Base-by-base conservation (phyloP, 2,113 vertebrate genomes). In the Antidorcas marsupialis region DNA sequence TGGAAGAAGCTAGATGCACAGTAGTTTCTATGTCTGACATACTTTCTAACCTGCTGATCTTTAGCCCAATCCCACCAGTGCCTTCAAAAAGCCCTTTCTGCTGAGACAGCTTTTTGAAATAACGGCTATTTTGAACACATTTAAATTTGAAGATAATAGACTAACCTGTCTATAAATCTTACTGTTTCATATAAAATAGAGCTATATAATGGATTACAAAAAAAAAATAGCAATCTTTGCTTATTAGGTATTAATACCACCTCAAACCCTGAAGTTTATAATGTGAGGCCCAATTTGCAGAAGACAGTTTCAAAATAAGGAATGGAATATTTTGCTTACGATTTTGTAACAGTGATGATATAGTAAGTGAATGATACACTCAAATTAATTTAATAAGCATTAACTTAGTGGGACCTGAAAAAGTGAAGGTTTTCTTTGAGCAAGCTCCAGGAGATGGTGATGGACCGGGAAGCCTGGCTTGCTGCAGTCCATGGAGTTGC, bases 41-140 rank as follows among this genome's bases (percentile, higher is more conserved):
- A 57, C 25, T 91, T 91, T 27, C 52, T 93, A 28, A 83, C 67
- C 23, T 89, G 60, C 28, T 91, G 30, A 90, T 27, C 2, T 83
- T 91, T 91, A 78, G 30, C 15, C 4, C 50, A 13, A 9, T 27
- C 47, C 55, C 21, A 87, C 28, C 27, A 30, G 25, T 17, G 16
- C 6, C 52, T 96, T 94, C 39, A 85, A 47, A 95, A 84, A 59
- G 6, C 27, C 43, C 59, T 62, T 87, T 88, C 39, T 94, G 45
- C n/a, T 90, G 76, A 94, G 50, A 81, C 6, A 81, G 36, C 45
- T 52, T n/a, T 95, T 97, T 90, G 64, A 91, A 93, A 91, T 92
- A 78, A 79, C 79, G 33, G 10, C 3, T 76, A 82, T 89, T 81
- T 91, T 93, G 33, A 28, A 17, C 62, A 74, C 64, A 28, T 55